Conservation (phyloP, 92 coral and sea anemone species). For the Meandrina meandrites region DNA sequence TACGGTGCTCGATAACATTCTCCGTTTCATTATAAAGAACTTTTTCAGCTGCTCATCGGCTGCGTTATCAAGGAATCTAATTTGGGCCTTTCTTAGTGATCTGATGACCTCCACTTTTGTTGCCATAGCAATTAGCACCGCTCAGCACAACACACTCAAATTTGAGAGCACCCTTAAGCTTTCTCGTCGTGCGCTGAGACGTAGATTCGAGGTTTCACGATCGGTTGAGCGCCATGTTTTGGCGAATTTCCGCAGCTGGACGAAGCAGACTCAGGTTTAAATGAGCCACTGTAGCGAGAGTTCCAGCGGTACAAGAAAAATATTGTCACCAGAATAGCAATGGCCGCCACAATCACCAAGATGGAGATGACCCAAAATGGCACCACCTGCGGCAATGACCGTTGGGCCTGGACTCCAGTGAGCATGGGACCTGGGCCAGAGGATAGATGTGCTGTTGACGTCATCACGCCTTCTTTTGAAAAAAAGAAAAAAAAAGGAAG, state of each 20-base stretch:
- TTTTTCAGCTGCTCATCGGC: not conserved
- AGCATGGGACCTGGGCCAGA: conserved; percentile 11
- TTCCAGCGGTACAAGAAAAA: conserved; percentile 85
- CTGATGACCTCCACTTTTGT: not conserved
- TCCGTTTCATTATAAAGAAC: not conserved
- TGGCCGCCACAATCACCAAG: conserved; percentile 63
- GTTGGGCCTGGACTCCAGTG: conserved; percentile 11
- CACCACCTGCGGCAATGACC: conserved; percentile 49
- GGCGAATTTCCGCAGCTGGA: conserved; percentile 37
- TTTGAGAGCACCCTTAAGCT: conserved; percentile 5
- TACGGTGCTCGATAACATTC: not conserved
- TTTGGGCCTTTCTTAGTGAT: not conserved
- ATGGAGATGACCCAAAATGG: conserved; percentile 78
- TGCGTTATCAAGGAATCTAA: not conserved
- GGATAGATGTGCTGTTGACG: not conserved
- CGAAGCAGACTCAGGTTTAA: conserved; percentile 74
- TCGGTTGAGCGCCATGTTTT: conserved; percentile 5
- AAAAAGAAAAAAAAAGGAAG: not conserved
- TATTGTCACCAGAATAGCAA: conserved; percentile 68
- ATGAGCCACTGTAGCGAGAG: conserved; percentile 83
- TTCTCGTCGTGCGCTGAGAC: conserved; percentile 33
- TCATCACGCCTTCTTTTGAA: not conserved
- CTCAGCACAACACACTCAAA: not conserved
- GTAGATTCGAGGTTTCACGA: conserved; percentile 28
- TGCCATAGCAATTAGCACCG: not conserved